Conservation (phyloP, 2,113 vertebrate genomes). For the Rhinolophus ferrumequinum region DNA sequence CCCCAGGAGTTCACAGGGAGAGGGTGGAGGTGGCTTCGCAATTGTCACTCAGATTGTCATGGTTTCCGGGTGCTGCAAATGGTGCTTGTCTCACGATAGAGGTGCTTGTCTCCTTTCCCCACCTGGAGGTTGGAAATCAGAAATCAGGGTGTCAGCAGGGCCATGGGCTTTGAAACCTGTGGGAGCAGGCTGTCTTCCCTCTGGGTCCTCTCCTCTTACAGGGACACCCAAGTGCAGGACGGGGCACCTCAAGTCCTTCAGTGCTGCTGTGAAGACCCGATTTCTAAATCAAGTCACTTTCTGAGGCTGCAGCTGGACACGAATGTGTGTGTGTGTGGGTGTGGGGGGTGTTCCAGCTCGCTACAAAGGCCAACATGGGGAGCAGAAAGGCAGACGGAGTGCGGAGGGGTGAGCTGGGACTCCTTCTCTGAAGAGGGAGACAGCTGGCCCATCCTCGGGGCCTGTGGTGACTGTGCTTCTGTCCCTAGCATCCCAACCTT, state of each 20-base stretch:
- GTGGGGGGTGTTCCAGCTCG: neutral
- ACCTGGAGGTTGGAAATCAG: neutral
- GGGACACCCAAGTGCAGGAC: neutral
- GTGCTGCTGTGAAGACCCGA: neutral
- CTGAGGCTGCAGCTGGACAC: neutral
- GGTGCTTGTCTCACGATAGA: too few species aligned
- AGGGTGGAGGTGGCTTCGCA: accelerated
- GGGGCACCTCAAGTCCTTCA: neutral
- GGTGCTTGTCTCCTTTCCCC: neutral
- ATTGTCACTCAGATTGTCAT: too few species aligned
- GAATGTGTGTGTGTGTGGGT: too few species aligned
- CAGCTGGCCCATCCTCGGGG: neutral
- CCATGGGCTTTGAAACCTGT: too few species aligned
- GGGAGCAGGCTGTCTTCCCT: neutral
- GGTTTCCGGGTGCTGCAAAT: neutral
- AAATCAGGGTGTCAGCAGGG: too few species aligned
- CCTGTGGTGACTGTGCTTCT: neutral
- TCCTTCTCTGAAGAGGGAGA: neutral
- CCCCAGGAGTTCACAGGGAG: neutral
- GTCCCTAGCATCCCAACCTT: neutral
- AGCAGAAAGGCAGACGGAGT: too few species aligned
- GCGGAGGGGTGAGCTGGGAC: too few species aligned
- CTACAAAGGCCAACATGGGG: neutral
- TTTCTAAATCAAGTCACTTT: neutral
- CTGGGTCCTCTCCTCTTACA: neutral